Base-by-base conservation (phyloP, 2,888 invertebrate genomes). In the Cosmia trapezina region DNA sequence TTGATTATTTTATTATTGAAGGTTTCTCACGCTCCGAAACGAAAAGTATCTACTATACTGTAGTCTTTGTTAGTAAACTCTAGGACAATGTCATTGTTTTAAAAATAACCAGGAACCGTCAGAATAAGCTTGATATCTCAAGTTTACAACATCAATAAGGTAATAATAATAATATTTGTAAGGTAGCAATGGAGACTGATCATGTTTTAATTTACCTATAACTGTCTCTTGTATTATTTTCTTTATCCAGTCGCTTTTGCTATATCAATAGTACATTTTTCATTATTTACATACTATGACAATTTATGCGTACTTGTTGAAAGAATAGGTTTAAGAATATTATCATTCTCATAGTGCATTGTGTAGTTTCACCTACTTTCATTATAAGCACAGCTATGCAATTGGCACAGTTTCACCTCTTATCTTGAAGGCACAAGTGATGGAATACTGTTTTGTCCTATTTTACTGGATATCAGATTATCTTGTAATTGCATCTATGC, bases 381-480 rank as follows among this genome's bases (percentile, higher is more conserved):
- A 47, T 53, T 56, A 43, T 47, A 59, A 33, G 41, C 19, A 22
- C 51, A 43, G 43, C 22, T 53, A 67, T 76, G 67, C 57, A 73
- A 59, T 57, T 62, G 61, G 60, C 73, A 56, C 57, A 65, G 64
- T 68, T 81, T n/a, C 43, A 51, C n/a, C 19, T 45, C 66, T 83
- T 83, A 83, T 84, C 82, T 74, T 49, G 78, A 64, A 63, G 45
- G 77, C 51, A 41, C 41, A 41, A 37, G 59, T 84, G 84, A 78
- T 78, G 69, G 78, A 78, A 60, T 57, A 70, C 69, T 45, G 45
- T 53, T 72, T 49, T 59, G 72, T 28, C 67, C 74, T 64, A 78
- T 67, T 70, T 84, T 67, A 41, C 43, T 53, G 33, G 56, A 66
- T 68, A 70, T 45, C 19, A 70, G 70, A 81, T 83, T 73, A 84